Conservation (phyloP, 2,888 invertebrate species). For the Gibbula magus region DNA sequence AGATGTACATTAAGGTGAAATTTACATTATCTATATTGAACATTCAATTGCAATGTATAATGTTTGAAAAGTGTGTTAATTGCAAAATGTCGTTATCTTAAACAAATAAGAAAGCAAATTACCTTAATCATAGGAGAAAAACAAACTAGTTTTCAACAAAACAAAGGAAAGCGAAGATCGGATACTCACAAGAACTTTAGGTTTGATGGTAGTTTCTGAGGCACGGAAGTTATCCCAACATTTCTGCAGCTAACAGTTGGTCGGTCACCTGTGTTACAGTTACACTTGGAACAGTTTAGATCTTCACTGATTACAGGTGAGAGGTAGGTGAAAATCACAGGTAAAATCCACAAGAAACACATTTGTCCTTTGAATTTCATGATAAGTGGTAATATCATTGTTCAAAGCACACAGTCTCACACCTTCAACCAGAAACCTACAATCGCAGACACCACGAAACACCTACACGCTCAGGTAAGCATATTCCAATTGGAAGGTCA, state of each 20-base stretch:
- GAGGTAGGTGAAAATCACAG: neutral
- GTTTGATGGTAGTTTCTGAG: neutral
- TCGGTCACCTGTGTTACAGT: neutral
- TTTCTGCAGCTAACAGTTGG: neutral
- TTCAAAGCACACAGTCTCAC: no score
- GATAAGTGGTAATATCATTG: neutral
- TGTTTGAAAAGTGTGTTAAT: no score
- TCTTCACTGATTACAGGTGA: neutral
- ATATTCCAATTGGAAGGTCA: no score
- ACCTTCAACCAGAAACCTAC: no score
- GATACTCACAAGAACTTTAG: conserved; percentile 3
- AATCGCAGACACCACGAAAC: no score
- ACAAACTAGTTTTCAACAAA: neutral
- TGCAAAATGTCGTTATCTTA: no score
- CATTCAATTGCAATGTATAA: no score
- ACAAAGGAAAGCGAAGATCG: neutral
- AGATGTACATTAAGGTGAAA: no score
- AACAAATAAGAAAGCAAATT: neutral
- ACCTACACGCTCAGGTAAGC: no score
- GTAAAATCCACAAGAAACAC: neutral
- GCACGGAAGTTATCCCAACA: neutral
- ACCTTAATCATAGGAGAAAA: neutral
- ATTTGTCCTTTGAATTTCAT: neutral
- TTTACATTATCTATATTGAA: no score
- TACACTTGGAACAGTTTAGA: neutral